These are phyloP conservation scores for Catharus minimus DNA, from an alignment of 2,113 vertebrate genomes.

Conservation along the genomic window DNA sequence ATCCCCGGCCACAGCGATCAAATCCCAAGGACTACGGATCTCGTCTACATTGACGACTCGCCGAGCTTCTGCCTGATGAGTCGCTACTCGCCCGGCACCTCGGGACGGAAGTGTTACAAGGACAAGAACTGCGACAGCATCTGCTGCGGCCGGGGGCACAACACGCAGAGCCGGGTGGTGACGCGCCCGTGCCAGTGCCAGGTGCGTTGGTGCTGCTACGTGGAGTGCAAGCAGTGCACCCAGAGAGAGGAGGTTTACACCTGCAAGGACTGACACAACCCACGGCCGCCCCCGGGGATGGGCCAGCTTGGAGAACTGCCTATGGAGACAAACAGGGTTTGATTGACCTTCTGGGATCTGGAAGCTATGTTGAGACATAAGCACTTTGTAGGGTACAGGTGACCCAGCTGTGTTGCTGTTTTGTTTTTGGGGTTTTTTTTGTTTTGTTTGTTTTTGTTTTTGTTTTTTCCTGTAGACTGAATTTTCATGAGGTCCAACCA, in stretches of 20 bases:
- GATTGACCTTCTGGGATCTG: conserved; percentile 52
- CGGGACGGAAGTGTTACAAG: conserved; percentile 93
- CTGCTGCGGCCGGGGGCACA: conserved; percentile 96
- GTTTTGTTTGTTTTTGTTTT: not conserved
- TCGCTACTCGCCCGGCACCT: conserved; percentile 89
- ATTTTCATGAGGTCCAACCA: conserved; percentile 51
- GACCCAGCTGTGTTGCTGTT: conserved; percentile 66
- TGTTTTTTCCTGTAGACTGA: conserved; percentile 50
- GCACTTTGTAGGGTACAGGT: conserved; percentile 71
- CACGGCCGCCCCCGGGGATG: not conserved
- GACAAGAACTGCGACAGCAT: conserved; percentile 98
- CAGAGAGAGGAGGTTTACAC: conserved; percentile 98
- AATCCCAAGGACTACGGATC: conserved; percentile 91
- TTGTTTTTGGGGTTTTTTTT: not conserved
- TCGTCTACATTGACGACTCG: conserved; percentile 96
- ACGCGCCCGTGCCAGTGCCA: conserved; percentile 96
- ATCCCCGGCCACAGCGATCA: conserved; percentile 78
- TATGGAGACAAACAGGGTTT: conserved; percentile 69
- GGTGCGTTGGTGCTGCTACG: conserved; percentile 98
- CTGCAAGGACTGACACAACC: conserved; percentile 84
- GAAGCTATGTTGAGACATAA: conserved; percentile 58
- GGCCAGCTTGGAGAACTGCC: conserved; percentile 5
- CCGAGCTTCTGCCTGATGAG: conserved; percentile 94
- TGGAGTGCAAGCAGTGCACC: conserved; percentile 97
- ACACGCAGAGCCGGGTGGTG: conserved; percentile 95